phyloP scores from a whole-genome alignment of 2,888 invertebrate species.

The Hemistola chrysoprasaria region DNA sequence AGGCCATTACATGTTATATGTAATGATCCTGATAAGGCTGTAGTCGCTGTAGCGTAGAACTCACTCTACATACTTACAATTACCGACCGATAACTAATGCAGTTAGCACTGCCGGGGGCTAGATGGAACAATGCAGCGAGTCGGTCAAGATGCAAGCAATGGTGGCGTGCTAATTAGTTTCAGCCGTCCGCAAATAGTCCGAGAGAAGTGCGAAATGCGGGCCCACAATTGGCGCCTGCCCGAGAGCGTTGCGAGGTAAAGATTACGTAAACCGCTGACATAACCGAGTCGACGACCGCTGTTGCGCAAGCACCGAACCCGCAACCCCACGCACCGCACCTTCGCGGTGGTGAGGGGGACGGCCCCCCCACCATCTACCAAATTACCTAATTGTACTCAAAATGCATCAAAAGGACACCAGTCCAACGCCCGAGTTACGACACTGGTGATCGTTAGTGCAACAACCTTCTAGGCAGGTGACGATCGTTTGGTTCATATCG shows the following conservation, averaged over 20 bases:
- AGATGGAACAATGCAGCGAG: conserved; percentile 44
- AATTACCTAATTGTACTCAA: conserved; percentile 78
- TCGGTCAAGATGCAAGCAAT: conserved; percentile 43
- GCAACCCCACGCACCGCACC: conserved; percentile 71
- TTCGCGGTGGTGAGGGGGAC: conserved; percentile 50
- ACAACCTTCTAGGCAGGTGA: conserved; percentile 65
- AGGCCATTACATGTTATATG: too few relatives aligned
- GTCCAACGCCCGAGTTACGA: conserved; percentile 67
- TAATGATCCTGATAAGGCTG: too few relatives aligned
- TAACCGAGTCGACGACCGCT: conserved; percentile 80
- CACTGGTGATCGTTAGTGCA: conserved; percentile 67
- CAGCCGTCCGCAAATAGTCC: conserved; percentile 67
- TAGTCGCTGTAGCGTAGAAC: too few relatives aligned
- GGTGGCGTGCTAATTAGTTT: conserved; percentile 60
- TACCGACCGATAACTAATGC: conserved; percentile 32
- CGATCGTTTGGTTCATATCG: conserved; percentile 45
- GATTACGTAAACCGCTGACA: conserved; percentile 80
- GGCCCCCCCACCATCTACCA: conserved; percentile 55
- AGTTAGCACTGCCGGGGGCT: conserved; percentile 45
- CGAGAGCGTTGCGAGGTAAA: conserved; percentile 76
- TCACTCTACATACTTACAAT: conserved; percentile 9
- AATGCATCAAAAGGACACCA: conserved; percentile 75
- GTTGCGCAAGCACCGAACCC: conserved; percentile 77
- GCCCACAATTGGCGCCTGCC: conserved; percentile 46
- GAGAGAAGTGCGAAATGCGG: conserved; percentile 73